Percentiles rank a stretch among this genome's conserved stretches.
These are phyloP conservation scores for Tupaia chinensis DNA, from an alignment of 2,113 vertebrate species.

Conservation along the genomic window DNA sequence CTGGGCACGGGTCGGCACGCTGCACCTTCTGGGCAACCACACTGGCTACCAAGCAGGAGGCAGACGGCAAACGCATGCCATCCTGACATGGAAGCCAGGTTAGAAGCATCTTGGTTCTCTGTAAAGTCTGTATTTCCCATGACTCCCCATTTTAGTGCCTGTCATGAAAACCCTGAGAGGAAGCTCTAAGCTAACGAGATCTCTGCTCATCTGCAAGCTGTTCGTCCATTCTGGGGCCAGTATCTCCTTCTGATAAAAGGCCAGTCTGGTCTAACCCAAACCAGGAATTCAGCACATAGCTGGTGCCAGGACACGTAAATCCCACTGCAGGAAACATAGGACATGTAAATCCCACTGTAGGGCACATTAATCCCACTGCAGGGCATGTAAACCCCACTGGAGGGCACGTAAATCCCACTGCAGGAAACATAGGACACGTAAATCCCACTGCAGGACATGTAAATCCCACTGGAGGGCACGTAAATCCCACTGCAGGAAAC, in stretches of 20 bases:
- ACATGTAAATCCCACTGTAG: too few relatives aligned
- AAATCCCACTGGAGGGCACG: background rate
- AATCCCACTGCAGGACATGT: too few relatives aligned
- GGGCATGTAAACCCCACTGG: too few relatives aligned
- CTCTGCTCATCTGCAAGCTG: background rate
- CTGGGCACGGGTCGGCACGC: background rate
- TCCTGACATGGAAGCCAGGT: background rate
- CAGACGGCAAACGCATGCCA: background rate
- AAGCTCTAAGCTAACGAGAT: too few relatives aligned
- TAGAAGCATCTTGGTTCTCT: background rate
- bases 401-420: too few relatives aligned
- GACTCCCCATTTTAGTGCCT: background rate
- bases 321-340: background rate
- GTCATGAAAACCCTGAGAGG: background rate
- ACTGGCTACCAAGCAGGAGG: background rate
- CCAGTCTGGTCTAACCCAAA: background rate
- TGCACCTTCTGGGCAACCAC: background rate
- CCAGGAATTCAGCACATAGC: background rate
- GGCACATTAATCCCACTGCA: too few relatives aligned
- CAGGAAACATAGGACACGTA: too few relatives aligned
- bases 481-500: too few relatives aligned
- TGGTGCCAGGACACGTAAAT: background rate
- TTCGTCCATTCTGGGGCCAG: background rate
- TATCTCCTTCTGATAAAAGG: background rate
- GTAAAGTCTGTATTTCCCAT: background rate